Evolutionary conservation across 2,797 vertebrate genomes (phyloP), one percentile per base, ranked within the genome.

Genomic region (Mus spretus): DNA sequence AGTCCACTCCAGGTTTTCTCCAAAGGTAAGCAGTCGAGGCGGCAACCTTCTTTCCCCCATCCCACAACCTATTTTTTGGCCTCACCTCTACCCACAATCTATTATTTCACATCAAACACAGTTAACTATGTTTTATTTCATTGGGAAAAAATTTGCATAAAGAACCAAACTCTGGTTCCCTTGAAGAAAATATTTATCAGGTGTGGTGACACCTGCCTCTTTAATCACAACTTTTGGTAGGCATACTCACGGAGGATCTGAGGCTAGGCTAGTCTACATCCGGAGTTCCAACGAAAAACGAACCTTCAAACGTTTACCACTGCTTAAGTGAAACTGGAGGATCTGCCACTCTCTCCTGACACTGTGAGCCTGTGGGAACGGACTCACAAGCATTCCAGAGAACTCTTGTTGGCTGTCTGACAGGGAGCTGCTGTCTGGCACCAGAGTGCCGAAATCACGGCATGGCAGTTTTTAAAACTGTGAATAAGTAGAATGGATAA

Each of bases 51-150:
- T 17, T 3, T 12, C 34, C 34, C 13, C 34, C 44, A 20, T 17
- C 53, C 53, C 47, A 55, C 47, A 34, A 37, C 47, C 37, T 34
- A 7, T n/a, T n/a, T 40, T n/a, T 37, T 34, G 47, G 4, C 55
- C 12, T 88, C 70, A 70, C 34, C 17, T 82, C 83, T 93, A 31
- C 89, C 89, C 88, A 85, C 17, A 50, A 70, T n/a, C 72, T 94
- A 63, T 81, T 63, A 96, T 89, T 97, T 95, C 82, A 95, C 74
- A 82, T 94, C 96, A 95, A 67, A 96, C 87, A 95, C 47, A 78
- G 67, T 55, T 96, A 95, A 95, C 72, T 95, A 90, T 70, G 0
- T 95, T 98, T 98, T 98, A 98, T 98, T 98, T 97, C 92, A 97
- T 84, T 97, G 95, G 93, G 31, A 84, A 84, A 67, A n/a, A 80